Conservation (phyloP, 1,140 invertebrate species). For the Pristionchus pacificus region DNA sequence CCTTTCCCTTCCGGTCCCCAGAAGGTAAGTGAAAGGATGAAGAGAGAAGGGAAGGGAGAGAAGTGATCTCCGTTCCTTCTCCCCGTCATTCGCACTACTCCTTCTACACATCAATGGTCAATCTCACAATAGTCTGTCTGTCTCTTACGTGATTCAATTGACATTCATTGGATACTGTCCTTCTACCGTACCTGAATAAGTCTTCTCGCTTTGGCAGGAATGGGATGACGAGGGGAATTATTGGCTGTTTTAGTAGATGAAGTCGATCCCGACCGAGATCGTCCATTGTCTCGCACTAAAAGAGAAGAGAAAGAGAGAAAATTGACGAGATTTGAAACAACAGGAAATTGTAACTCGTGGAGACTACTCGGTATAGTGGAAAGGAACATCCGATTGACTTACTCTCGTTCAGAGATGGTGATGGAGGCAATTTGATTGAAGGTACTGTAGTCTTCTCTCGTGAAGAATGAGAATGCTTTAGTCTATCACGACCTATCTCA, state of each 20-base stretch:
- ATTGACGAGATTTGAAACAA: too few species aligned
- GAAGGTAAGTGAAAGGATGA: background rate
- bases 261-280: background rate
- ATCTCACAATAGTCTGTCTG: background rate
- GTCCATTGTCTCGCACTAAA: background rate
- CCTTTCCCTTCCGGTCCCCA: background rate
- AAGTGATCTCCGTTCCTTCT: background rate
- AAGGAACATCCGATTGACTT: background rate
- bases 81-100: background rate
- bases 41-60: background rate
- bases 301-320: too few species aligned
- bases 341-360: background rate
- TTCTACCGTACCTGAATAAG: constrained; percentile 43
- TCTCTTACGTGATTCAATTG: background rate
- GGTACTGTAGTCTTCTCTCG: background rate
- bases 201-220: constrained; percentile 41
- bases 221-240: constrained; percentile 42
- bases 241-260: constrained; percentile 15
- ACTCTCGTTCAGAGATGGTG: too few species aligned
- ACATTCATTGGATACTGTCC: too few species aligned
- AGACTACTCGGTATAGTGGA: background rate
- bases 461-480: background rate
- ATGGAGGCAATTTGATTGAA: background rate
- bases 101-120: background rate
- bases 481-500: too few species aligned